Evolutionary conservation across 2,113 vertebrate species (phyloP).

Genomic region (Scatophagus argus): DNA sequence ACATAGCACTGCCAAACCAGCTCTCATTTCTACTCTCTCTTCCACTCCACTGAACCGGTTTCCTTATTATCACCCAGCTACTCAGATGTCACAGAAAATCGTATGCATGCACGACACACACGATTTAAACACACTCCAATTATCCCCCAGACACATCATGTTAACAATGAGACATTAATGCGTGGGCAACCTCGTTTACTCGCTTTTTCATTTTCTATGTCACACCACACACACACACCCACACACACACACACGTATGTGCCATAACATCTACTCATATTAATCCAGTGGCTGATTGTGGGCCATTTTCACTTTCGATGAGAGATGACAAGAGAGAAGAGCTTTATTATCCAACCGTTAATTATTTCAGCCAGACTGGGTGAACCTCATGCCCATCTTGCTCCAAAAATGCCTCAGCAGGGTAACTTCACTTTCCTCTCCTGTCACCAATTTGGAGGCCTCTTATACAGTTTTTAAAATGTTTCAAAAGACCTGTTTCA

Average conservation of each 20-base stretch:
- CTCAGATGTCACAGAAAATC: conserved; percentile 32
- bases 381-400: conserved; percentile 23
- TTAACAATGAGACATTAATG: conserved; percentile 61
- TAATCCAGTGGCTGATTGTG: conserved; percentile 39
- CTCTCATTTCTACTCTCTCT: conserved; percentile 36
- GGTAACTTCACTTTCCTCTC: conserved; percentile 7
- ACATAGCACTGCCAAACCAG: conserved; percentile 37
- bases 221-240: conserved; percentile 10
- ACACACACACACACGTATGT: not conserved
- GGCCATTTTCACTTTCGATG: conserved; percentile 45
- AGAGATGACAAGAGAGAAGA: conserved; percentile 32
- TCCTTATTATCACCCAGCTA: conserved; percentile 55
- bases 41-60: conserved; percentile 54
- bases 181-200: conserved; percentile 6
- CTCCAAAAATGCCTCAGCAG: not conserved
- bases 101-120: not conserved
- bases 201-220: not conserved
- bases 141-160: conserved; percentile 50
- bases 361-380: conserved; percentile 46
- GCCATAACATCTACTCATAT: conserved; percentile 35
- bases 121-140: conserved; percentile 45
- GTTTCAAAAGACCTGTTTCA: conserved; percentile 15
- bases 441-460: not conserved
- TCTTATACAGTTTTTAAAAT: conserved; percentile 25
- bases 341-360: conserved; percentile 44